These are phyloP conservation scores for Rhadinocentrus ornatus DNA, from an alignment of 2,797 vertebrate genomes.

Conservation along the genomic window DNA sequence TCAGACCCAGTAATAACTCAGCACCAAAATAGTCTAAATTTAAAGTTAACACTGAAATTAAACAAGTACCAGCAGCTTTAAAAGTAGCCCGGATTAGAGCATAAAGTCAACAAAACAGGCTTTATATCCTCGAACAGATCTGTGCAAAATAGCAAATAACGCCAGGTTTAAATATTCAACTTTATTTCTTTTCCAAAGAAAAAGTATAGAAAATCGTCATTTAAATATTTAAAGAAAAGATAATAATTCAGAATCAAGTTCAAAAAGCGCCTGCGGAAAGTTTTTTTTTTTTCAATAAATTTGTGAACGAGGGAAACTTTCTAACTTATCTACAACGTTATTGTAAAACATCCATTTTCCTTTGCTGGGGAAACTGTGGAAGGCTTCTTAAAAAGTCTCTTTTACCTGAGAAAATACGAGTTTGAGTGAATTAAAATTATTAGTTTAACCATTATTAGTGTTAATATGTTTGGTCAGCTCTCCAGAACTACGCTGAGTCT, in stretches of 20 bases:
- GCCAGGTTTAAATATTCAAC: conserved; percentile 67
- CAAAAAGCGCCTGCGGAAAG: conserved; percentile 9
- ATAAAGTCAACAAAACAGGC: not conserved
- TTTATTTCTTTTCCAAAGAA: conserved; percentile 76
- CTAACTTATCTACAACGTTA: conserved; percentile 59
- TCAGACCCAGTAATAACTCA: too few species aligned
- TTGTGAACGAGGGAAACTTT: conserved; percentile 6
- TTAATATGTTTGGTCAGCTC: conserved; percentile 67
- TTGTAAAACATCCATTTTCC: conserved; percentile 31
- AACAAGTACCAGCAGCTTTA: too few species aligned
- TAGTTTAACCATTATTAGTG: conserved; percentile 36
- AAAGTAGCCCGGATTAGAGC: too few species aligned
- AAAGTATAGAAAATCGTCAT: conserved; percentile 75
- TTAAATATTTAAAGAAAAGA: conserved; percentile 75
- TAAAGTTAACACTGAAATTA: too few species aligned
- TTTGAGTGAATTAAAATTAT: conserved; percentile 14
- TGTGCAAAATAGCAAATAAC: conserved; percentile 50
- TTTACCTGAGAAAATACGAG: conserved; percentile 75
- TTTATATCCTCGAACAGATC: not conserved
- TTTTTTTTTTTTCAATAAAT: conserved; percentile 9
- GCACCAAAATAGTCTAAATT: too few species aligned
- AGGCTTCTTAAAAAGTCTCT: conserved; percentile 43
- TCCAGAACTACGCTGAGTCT: conserved; percentile 63
- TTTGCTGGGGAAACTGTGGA: conserved; percentile 13
- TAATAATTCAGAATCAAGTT: conserved; percentile 36